Evolutionary conservation across 1,140 invertebrate genomes (phyloP).

Genomic region (Pogonomyrmex californicus): DNA sequence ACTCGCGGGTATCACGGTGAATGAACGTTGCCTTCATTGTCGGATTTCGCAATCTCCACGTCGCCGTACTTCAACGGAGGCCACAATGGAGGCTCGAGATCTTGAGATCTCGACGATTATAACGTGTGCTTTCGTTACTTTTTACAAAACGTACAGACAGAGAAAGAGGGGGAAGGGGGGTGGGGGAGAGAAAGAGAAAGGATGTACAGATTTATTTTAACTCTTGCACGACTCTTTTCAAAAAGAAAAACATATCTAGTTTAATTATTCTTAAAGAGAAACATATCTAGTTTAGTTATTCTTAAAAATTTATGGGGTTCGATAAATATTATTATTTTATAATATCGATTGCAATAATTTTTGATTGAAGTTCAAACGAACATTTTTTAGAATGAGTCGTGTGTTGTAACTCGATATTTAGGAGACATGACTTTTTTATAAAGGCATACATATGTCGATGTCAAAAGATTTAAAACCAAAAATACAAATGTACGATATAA

Average conservation of each 20-base stretch:
- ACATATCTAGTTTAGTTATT: background rate
- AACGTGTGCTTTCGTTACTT: background rate
- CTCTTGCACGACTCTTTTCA: background rate
- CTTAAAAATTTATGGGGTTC: background rate
- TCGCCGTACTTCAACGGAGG: constrained; percentile 78
- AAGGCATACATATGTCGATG: background rate
- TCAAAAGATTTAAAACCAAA: background rate
- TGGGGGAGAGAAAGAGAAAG: background rate
- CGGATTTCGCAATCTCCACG: constrained; percentile 78
- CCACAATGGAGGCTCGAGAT: constrained; percentile 67
- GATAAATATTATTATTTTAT: background rate
- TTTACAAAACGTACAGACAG: background rate
- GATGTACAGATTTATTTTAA: background rate
- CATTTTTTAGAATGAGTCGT: background rate
- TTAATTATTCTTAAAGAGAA: background rate
- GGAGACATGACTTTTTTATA: background rate
- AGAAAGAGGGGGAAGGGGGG: no score
- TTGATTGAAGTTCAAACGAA: background rate
- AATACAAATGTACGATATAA: background rate
- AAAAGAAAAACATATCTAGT: background rate
- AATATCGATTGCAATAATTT: background rate
- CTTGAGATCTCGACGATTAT: constrained; percentile 38
- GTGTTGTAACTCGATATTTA: background rate
- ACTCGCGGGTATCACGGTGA: constrained; percentile 78
- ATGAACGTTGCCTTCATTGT: constrained; percentile 78